Percentiles rank a stretch among this genome's conserved stretches.
These are phyloP conservation scores for Pseudorasbora parva DNA, from an alignment of 2,113 vertebrate species.

Conservation along the genomic window DNA sequence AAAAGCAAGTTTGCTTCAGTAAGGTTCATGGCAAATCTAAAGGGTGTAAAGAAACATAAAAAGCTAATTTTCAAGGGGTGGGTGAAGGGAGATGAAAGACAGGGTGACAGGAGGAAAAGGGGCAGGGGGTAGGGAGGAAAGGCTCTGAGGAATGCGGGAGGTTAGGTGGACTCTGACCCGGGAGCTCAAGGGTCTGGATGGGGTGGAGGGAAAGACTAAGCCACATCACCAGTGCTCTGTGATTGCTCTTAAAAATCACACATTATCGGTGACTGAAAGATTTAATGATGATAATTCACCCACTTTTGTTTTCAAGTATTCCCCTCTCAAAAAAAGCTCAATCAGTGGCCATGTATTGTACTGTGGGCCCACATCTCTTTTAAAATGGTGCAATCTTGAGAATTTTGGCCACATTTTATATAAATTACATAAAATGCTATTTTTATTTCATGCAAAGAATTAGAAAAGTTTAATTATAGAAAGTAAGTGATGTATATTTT, in stretches of 20 bases:
- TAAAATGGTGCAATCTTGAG: background rate
- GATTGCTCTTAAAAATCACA: conserved; percentile 51
- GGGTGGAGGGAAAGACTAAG: conserved; percentile 26
- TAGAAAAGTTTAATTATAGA: too few relatives aligned
- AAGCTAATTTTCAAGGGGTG: conserved; percentile 3
- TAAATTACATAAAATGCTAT: background rate
- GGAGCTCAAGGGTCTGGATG: conserved; percentile 56
- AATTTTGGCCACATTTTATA: conserved; percentile 7
- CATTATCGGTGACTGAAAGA: background rate
- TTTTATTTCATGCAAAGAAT: too few relatives aligned
- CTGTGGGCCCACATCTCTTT: background rate
- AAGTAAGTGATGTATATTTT: too few relatives aligned
- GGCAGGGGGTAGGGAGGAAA: background rate
- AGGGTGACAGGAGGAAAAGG: conserved; percentile 19
- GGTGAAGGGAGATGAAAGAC: conserved; percentile 45
- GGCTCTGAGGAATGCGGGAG: conserved; percentile 68
- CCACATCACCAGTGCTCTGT: conserved; percentile 23
- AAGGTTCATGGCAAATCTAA: conserved; percentile 24
- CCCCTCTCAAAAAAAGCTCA: background rate
- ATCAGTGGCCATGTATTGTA: conserved; percentile 5
- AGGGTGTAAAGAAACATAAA: conserved; percentile 14
- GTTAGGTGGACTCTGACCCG: conserved; percentile 69
- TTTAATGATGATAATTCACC: conserved; percentile 44
- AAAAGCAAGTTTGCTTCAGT: conserved; percentile 48
- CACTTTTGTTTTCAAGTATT: conserved; percentile 2